Conservation (phyloP, 2,113 vertebrate species). For the Orcinus orca region DNA sequence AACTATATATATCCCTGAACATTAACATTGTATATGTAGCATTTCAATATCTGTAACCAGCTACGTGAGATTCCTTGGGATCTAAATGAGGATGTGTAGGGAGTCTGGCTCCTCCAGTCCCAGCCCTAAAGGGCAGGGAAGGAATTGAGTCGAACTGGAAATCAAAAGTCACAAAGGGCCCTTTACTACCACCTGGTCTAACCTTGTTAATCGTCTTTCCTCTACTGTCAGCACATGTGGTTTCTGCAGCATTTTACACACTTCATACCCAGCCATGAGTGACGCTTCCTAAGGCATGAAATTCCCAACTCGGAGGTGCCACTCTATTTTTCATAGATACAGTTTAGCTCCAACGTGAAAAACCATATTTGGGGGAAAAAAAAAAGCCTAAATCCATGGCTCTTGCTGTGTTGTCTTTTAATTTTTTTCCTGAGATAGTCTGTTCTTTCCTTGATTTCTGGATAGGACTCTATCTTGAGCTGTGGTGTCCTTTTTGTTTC, state of each 20-base stretch:
- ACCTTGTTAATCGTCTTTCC: neutral
- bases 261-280: neutral
- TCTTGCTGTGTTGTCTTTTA: neutral
- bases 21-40: neutral
- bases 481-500: neutral
- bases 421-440: neutral
- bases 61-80: too few relatives aligned
- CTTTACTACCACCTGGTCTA: neutral
- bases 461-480: neutral
- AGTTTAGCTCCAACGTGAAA: neutral
- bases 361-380: accelerated
- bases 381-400: neutral
- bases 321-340: neutral
- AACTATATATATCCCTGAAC: neutral
- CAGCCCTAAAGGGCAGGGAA: neutral
- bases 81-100: neutral
- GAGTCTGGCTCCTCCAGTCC: neutral
- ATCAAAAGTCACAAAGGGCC: neutral
- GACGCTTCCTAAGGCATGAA: neutral
- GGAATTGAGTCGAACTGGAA: neutral
- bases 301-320: neutral
- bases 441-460: neutral
- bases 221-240: neutral
- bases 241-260: neutral
- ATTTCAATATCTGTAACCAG: neutral